phyloP scores from a whole-genome alignment of 2,797 vertebrate species.

The Clarias fuscus region DNA sequence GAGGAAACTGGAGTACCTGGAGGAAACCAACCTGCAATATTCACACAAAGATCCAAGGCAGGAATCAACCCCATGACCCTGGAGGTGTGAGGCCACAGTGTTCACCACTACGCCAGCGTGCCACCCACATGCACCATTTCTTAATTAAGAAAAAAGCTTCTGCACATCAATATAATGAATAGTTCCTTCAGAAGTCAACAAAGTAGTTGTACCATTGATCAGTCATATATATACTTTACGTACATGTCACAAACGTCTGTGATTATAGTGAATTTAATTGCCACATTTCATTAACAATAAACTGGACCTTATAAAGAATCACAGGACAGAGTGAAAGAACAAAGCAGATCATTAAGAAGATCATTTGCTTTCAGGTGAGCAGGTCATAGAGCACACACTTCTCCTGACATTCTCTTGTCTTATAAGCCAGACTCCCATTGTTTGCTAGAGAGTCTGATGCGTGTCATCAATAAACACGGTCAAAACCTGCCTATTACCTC shows the following conservation, averaged over 20 bases:
- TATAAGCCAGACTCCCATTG: not conserved
- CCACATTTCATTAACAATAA: not conserved
- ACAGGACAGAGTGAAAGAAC: not conserved
- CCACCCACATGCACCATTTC: not conserved
- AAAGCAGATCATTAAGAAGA: not conserved
- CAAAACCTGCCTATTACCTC: not conserved
- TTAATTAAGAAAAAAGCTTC: not conserved
- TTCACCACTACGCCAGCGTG: too few species aligned
- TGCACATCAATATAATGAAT: not conserved
- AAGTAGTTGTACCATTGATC: not conserved
- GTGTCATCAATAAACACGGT: not conserved
- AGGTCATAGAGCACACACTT: conserved; percentile 59
- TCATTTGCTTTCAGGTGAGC: not conserved
- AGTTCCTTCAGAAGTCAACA: not conserved
- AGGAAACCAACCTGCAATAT: too few species aligned
- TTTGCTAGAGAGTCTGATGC: not conserved
- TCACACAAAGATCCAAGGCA: too few species aligned
- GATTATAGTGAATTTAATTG: not conserved
- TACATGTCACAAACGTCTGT: not conserved
- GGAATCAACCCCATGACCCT: too few species aligned
- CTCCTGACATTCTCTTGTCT: conserved; percentile 22
- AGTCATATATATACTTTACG: not conserved
- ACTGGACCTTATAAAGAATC: not conserved
- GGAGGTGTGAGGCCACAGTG: too few species aligned
- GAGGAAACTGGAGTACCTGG: too few species aligned